Evolutionary conservation across 2,113 vertebrate species (phyloP), one percentile per base, ranked within the genome.

Genomic region (Pachyramphus minor): DNA sequence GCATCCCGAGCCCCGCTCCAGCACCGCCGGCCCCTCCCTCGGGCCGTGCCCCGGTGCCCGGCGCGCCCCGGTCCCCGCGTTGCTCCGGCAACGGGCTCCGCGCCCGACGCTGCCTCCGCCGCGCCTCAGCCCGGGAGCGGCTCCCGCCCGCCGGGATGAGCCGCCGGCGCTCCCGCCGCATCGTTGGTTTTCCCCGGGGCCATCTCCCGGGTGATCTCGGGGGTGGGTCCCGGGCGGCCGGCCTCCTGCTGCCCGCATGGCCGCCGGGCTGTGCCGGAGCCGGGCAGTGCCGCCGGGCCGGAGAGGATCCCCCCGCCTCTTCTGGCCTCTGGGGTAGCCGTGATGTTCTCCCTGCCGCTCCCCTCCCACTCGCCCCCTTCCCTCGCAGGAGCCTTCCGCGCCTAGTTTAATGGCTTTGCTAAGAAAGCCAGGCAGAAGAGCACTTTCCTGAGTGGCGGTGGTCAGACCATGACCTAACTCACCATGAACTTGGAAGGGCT

Each of bases 401-500:
- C 98, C 98, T 97, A 98, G 98, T 97, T 98, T 96, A 96, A 98
- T 98, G 98, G 98, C 98, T 98, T 97, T 97, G 96, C 97, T 97
- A 96, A 97, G 95, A 96, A 90, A 97, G 98, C 92, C 96, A 44
- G 94, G 79, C 93, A 96, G 97, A 95, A 94, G 95, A 98, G 45
- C 97, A 76, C 97, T 97, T 97, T 88, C 41, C 97, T 98, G 95
- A 16, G 83, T 93, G 96, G 97, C 97, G 97, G 97, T 96, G 97
- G 97, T 96, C 96, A 97, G 97, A 98, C 97, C 97, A 98, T 99
- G 99, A 99, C 98, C 98, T 97, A 97, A 95, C 98, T 98, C 98
- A 98, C 94, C 98, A 99, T 99, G 99, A 99, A 99, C 98, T 98
- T 99, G 98, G 99, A 99, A 97, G 99, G 99, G 93, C 99, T 99